A percentile compares a stretch with the other conserved stretches of the same genome.
Evolutionary conservation across 2,888 invertebrate genomes (phyloP).

Genomic region (Brachyptera risi): DNA sequence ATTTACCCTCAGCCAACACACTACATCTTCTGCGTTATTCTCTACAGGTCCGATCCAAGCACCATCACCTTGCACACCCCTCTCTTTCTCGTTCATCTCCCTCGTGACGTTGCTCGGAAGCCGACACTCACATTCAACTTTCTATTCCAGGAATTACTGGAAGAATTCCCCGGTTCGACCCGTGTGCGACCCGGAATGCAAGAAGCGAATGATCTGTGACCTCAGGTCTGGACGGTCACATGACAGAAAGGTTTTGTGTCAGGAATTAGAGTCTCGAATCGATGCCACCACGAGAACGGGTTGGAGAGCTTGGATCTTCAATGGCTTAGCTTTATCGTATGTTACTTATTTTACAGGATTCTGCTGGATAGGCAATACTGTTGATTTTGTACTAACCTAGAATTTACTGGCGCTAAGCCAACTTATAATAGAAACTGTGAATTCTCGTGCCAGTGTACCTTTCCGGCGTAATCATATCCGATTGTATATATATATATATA

Average conservation of each 20-base stretch:
- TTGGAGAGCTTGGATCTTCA: conserved; percentile 86
- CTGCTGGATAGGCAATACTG: conserved; percentile 31
- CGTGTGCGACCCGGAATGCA: conserved; percentile 77
- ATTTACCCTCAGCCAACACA: too few relatives aligned
- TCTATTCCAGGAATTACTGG: conserved; percentile 79
- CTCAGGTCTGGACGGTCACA: conserved; percentile 82
- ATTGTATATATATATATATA: not conserved
- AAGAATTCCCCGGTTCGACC: conserved; percentile 84
- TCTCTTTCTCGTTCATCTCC: too few relatives aligned
- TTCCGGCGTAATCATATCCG: not conserved
- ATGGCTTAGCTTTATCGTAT: conserved; percentile 83
- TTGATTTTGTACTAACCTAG: conserved; percentile 22
- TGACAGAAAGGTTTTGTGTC: conserved; percentile 77
- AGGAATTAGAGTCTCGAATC: conserved; percentile 76
- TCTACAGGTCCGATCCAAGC: too few relatives aligned
- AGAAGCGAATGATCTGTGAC: conserved; percentile 81
- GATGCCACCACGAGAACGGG: conserved; percentile 70
- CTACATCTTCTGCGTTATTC: too few relatives aligned
- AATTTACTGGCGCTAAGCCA: too few relatives aligned
- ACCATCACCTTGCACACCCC: too few relatives aligned
- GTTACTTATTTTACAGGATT: conserved; percentile 45
- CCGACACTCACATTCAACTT: too few relatives aligned
- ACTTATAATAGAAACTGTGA: too few relatives aligned
- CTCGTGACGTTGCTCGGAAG: too few relatives aligned
- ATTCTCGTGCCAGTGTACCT: not conserved